Percentiles rank a stretch among this genome's conserved stretches.
Evolutionary conservation across 1,140 invertebrate species (phyloP).

Genomic region (Sycobia sp.): DNA sequence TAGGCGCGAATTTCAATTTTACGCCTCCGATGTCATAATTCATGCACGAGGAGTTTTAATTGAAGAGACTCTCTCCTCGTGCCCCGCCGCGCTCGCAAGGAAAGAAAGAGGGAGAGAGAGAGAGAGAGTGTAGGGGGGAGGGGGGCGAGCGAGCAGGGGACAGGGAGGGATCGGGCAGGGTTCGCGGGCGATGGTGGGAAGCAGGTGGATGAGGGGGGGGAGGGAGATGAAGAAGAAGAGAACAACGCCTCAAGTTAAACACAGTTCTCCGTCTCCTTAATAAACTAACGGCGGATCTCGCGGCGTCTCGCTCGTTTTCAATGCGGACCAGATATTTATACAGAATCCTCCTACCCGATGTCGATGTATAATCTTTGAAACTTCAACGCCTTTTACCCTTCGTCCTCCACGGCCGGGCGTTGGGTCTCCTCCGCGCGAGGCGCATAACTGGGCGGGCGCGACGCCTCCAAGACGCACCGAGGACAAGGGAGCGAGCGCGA

Average conservation of each 20-base stretch:
- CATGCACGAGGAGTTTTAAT: slow-evolving; percentile 36
- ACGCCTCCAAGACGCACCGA: not conserved
- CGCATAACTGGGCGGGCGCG: not conserved
- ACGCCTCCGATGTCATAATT: slow-evolving; percentile 34
- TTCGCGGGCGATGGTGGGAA: no score
- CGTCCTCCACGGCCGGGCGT: slow-evolving; percentile 41
- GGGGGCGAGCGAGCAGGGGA: not conserved
- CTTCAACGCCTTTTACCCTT: slow-evolving; percentile 54
- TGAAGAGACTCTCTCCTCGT: slow-evolving; percentile 26
- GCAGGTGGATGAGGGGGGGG: not conserved
- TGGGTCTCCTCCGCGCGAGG: slow-evolving; percentile 2
- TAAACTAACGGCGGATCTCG: slow-evolving; percentile 26
- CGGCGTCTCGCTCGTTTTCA: slow-evolving; percentile 26
- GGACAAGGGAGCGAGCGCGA: not conserved
- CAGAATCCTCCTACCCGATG: slow-evolving; percentile 35
- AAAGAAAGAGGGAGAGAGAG: slow-evolving; percentile 11
- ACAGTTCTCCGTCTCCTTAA: slow-evolving; percentile 29
- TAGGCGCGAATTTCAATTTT: slow-evolving; percentile 37
- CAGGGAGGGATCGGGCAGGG: no score
- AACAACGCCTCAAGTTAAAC: slow-evolving; percentile 34
- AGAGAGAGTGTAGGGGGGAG: not conserved
- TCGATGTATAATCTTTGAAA: slow-evolving; percentile 51
- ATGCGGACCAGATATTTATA: slow-evolving; percentile 40
- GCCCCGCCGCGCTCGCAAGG: slow-evolving; percentile 1
- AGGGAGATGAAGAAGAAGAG: slow-evolving; percentile 1